Evolutionary conservation across 1,140 invertebrate species (phyloP), one percentile per base, ranked within the genome.

Genomic region (Heterodera carotae): DNA sequence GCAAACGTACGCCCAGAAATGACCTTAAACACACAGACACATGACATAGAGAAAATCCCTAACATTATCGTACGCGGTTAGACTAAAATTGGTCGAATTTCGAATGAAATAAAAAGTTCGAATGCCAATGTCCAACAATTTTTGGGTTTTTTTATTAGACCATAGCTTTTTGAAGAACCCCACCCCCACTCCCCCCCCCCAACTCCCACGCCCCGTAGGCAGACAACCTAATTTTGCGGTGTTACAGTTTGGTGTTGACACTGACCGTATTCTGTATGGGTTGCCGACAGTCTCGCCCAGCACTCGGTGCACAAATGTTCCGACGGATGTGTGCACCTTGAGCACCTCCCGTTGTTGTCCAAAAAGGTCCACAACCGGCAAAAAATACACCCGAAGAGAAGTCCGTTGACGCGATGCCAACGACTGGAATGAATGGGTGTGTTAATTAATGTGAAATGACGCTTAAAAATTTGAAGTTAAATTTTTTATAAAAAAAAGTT

Each of bases 251-350:
- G 12, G 2, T 43, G 6, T 12, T 43, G 12, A 12, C 12, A 2
- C 12, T 43, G n/a, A 62, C 88, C 48, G 64, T 34, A 84, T 39
- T 31, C 84, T 67, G 76, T 80, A 84, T 34, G 76, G 76, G 75
- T 82, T 84, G 33, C 29, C 64, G 82, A 73, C 68, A 36, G 76
- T 76, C 78, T 80, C 43, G 76, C 76, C 53, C 60, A 88, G 89
- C 90, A 93, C 92, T 86, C 92, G 91, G 89, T 93, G 93, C 86
- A 92, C 92, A 86, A 93, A 91, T 81, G 91, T 92, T 76, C 95
- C 95, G 88, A 93, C 92, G 68, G 94, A 94, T 22, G 95, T 96
- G 89, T 96, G 94, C 86, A 98, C 93, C 89, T 93, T 93, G 86
- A 98, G 91, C 88, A 92, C 92, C 88, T 93, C 93, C 43, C 33